phyloP scores from a whole-genome alignment of 1,140 invertebrate species.

The Stegodyphus mimosarum region DNA sequence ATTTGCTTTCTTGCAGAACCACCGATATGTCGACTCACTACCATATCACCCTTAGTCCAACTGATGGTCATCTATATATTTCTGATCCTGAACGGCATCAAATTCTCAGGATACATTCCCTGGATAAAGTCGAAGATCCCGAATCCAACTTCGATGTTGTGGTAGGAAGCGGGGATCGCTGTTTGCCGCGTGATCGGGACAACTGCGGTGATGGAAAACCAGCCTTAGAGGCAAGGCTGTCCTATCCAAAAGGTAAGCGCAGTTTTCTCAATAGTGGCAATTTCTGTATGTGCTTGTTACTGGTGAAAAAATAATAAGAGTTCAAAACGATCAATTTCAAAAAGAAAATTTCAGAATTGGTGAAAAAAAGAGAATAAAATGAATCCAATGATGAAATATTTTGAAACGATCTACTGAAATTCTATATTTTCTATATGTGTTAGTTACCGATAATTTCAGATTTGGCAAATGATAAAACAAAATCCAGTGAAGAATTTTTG shows the following conservation, averaged over 20 bases:
- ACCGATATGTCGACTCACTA: slow-evolving; percentile 94
- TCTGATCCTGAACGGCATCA: slow-evolving; percentile 95
- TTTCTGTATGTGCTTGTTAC: no score
- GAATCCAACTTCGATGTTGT: slow-evolving; percentile 66
- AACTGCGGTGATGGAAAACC: slow-evolving; percentile 94
- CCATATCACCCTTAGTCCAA: slow-evolving; percentile 91
- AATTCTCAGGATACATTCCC: slow-evolving; percentile 88
- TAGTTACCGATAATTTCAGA: no score
- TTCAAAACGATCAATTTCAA: no score
- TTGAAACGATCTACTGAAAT: no score
- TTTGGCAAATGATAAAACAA: no score
- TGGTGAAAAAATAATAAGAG: no score
- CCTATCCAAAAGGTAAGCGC: slow-evolving; percentile 87
- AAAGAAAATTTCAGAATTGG: no score
- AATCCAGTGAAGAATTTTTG: no score
- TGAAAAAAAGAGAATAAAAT: no score
- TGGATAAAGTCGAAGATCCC: slow-evolving; percentile 63
- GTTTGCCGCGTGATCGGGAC: slow-evolving; percentile 91
- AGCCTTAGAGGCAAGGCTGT: slow-evolving; percentile 90
- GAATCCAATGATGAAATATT: no score
- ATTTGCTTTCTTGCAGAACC: slow-evolving; percentile 73
- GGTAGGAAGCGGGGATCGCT: slow-evolving; percentile 90
- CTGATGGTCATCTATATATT: slow-evolving; percentile 92
- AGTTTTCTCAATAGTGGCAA: no score
- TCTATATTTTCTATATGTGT: no score